Base-by-base conservation (phyloP, 30 jellyfish, hydroid and myxozoan genomes). In the Calvadosia cruxmelitensis region DNA sequence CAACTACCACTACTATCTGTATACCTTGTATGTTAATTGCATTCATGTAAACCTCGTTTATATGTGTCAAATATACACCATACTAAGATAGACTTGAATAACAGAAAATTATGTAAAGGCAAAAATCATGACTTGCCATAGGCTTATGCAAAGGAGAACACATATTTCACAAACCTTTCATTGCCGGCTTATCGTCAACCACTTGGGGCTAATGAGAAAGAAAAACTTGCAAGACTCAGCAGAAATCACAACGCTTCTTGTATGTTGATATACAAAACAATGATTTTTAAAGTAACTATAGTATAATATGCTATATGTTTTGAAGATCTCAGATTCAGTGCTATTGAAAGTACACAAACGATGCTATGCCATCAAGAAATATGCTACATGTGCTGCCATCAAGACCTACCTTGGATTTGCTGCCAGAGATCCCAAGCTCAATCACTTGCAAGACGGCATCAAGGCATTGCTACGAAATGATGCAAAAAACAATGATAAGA, bases 341-440 rank as follows among this genome's bases (percentile, higher is more conserved):
- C 61, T n/a, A n/a, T 10, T n/a, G 61, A 48, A 48, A 48, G n/a
- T 48, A 1, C 24, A 52, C 66, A 31, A 1, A 7, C 27, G 7
- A 1, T 23, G 1, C 66, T 1, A 23, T 23, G 31, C 66, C 27
- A 23, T 52, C 27, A 52, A 52, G 1, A 31, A 23, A 23, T 29
- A 31, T 3, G 27, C 31, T 52, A 23, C 66, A 23, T 31, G 31
- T 3, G 24, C n/a, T n/a, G 0, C 28, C 10, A 68, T 25, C 16
- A 16, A 23, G 29, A 49, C 73, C 1, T 75, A 80, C 98, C 84
- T 77, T 77, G 49, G 98, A 89, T 52, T 81, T 89, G 13, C 79
- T 68, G 29, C 98, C 98, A 5, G 98, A 89, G 31, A 89, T 81
- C 20, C 98, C 98, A 26, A 89, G 85, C 50, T 89, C 98, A 27